These are phyloP conservation scores for Odontophorus gujanensis DNA, from an alignment of 2,113 vertebrate species.

Conservation along the genomic window DNA sequence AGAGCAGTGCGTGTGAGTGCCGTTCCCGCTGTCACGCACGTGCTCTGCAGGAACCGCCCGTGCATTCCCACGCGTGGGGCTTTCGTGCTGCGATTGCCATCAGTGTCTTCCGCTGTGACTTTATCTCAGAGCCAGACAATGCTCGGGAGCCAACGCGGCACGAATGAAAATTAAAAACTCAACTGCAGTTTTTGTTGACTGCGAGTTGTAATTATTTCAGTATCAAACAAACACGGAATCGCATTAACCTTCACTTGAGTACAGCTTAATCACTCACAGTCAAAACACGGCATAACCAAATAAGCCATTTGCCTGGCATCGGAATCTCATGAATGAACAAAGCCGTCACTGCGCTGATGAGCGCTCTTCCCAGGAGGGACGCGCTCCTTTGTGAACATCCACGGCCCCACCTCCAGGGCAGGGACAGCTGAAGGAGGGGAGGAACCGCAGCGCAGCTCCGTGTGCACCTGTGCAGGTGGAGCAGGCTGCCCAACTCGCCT, in stretches of 20 bases:
- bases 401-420: conserved; percentile 64
- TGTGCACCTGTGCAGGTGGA: no score
- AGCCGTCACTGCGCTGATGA: neutral
- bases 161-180: neutral
- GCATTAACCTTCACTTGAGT: neutral
- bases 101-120: neutral
- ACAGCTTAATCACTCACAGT: neutral
- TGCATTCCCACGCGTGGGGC: neutral
- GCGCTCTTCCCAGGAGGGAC: neutral
- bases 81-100: neutral
- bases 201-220: conserved; percentile 16
- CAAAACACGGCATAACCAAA: neutral
- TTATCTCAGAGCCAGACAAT: neutral
- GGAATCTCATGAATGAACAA: conserved; percentile 6
- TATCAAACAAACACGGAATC: neutral
- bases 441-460: no score
- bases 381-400: neutral
- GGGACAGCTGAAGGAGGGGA: neutral
- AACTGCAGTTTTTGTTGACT: conserved; percentile 3
- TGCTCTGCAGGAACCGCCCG: neutral
- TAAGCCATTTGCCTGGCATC: conserved; percentile 3
- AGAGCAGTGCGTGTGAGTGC: neutral
- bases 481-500: neutral
- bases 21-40: no score
- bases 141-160: neutral